Percentiles rank a stretch among this genome's conserved stretches.
Conservation (phyloP, 2,797 vertebrate species). For the Phrynocephalus vlangalii region DNA sequence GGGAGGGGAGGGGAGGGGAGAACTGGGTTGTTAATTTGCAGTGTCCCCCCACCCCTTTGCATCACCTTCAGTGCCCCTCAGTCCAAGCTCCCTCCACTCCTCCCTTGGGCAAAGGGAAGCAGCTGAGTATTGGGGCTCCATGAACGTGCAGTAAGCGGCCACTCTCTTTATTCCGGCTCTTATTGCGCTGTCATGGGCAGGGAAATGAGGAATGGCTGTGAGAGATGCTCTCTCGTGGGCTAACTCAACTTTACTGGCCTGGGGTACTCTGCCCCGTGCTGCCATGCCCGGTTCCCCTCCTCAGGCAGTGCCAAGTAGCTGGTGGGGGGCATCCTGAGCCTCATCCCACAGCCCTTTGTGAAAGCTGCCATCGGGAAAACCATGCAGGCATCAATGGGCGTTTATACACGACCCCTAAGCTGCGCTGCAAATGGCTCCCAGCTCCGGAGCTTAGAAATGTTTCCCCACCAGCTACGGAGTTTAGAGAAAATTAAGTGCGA, state of each 20-base stretch:
- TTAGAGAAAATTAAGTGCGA: too few relatives aligned
- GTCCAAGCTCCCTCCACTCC: neutral
- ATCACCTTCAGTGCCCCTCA: too few relatives aligned
- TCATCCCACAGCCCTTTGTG: constrained; percentile 57
- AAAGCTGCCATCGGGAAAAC: constrained; percentile 63
- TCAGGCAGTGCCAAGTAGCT: too few relatives aligned
- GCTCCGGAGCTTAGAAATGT: too few relatives aligned
- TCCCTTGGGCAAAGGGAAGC: constrained; percentile 22
- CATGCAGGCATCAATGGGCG: constrained; percentile 78
- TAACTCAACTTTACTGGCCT: neutral
- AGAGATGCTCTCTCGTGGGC: neutral
- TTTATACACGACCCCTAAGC: too few relatives aligned
- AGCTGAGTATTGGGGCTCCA: neutral
- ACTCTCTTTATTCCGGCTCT: too few relatives aligned
- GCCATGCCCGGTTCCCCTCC: too few relatives aligned
- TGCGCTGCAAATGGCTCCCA: too few relatives aligned
- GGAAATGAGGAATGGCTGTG: neutral
- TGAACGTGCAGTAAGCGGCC: neutral
- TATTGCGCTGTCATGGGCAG: neutral
- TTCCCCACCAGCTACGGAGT: too few relatives aligned
- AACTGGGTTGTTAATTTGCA: neutral
- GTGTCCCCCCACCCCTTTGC: too few relatives aligned
- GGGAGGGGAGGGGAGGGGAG: constrained; percentile 52
- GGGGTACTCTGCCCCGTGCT: too few relatives aligned
- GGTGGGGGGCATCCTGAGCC: neutral